These are phyloP conservation scores for Myathropa florea DNA, from an alignment of 2,888 invertebrate species.

Conservation along the genomic window DNA sequence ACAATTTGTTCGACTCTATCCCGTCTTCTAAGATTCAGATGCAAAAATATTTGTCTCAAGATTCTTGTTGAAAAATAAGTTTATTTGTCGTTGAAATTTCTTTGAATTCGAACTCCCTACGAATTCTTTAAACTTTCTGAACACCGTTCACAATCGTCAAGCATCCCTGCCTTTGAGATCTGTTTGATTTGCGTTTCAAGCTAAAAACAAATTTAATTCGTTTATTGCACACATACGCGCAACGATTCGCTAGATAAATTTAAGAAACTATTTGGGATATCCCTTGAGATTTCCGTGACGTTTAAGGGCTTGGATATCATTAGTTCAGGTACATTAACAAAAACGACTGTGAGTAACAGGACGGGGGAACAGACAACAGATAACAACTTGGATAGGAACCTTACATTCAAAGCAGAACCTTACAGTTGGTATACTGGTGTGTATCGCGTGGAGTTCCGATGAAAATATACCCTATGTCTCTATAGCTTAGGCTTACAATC, in stretches of 20 bases:
- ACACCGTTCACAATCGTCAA: too few species aligned
- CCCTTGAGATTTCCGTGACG: neutral
- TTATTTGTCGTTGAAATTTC: too few species aligned
- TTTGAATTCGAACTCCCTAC: too few species aligned
- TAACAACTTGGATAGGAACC: conserved; percentile 52
- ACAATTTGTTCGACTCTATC: too few species aligned
- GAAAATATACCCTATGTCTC: conserved; percentile 43
- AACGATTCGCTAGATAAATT: neutral
- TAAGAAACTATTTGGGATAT: neutral
- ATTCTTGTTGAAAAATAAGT: too few species aligned
- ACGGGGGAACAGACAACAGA: neutral
- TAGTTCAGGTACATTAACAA: conserved; percentile 25
- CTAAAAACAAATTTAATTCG: neutral
- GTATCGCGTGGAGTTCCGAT: conserved; percentile 43
- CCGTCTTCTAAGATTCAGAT: too few species aligned
- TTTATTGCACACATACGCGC: neutral
- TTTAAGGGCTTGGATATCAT: neutral
- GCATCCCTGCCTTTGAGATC: neutral
- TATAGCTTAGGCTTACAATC: conserved; percentile 45
- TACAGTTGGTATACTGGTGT: conserved; percentile 50
- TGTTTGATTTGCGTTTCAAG: neutral
- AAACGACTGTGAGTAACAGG: neutral
- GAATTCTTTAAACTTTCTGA: too few species aligned
- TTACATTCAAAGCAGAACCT: conserved; percentile 29
- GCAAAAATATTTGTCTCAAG: too few species aligned